phyloP scores from a whole-genome alignment of 2,888 invertebrate genomes.

The Tetragonula carbonaria region DNA sequence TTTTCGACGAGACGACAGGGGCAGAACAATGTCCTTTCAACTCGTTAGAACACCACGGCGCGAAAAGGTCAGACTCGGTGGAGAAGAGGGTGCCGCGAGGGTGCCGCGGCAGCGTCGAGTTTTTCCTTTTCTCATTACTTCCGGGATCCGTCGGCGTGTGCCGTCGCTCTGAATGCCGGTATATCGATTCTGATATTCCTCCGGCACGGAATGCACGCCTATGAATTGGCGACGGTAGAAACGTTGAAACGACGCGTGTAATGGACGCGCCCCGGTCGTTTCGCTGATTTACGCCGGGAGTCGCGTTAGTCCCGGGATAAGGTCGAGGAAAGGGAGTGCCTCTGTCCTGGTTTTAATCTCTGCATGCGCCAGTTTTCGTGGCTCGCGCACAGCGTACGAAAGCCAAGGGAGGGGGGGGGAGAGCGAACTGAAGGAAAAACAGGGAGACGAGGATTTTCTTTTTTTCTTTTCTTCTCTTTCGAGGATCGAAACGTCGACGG shows the following conservation, averaged over 20 bases:
- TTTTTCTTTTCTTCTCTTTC: background rate
- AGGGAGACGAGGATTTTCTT: background rate
- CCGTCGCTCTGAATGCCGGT: constrained; percentile 24
- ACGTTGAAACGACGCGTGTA: constrained; percentile 23
- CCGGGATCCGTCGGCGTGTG: constrained; percentile 37
- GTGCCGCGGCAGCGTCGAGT: background rate
- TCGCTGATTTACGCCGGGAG: constrained; percentile 9
- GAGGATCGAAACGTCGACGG: too few species aligned
- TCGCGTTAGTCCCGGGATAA: background rate
- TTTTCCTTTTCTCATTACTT: constrained; percentile 61
- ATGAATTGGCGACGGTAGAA: constrained; percentile 35
- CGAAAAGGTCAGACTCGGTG: constrained; percentile 3
- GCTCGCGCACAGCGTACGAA: too few species aligned
- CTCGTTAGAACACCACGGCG: constrained; percentile 22
- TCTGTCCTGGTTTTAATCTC: constrained; percentile 7
- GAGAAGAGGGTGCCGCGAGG: background rate
- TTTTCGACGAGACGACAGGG: constrained; percentile 14
- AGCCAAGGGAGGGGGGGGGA: background rate
- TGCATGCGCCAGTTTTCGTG: background rate
- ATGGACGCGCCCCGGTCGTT: constrained; percentile 18
- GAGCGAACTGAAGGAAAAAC: too few species aligned
- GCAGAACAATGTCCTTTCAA: constrained; percentile 49
- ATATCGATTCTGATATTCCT: constrained; percentile 58
- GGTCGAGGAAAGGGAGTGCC: background rate
- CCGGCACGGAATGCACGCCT: background rate